phyloP scores from a whole-genome alignment of 64 coral and sea anemone genomes.

The Trachythela sp. region DNA sequence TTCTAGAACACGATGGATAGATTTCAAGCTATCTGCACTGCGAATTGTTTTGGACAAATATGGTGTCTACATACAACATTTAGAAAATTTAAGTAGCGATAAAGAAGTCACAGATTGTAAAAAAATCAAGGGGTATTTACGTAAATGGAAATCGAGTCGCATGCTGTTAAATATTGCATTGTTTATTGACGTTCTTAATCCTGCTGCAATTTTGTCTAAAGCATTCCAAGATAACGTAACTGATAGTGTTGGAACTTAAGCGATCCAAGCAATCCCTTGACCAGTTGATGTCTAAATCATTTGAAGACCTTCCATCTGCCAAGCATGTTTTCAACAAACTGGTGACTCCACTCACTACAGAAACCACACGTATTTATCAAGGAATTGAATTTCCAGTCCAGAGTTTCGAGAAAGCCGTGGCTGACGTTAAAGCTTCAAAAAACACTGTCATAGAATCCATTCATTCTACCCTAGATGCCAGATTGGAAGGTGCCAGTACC shows the following conservation, averaged over 20 bases:
- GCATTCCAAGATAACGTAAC: background rate
- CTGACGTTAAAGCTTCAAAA: constrained; percentile 9
- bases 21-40: background rate
- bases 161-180: constrained; percentile 16
- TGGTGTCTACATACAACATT: constrained; percentile 18
- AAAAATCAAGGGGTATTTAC: background rate
- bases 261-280: background rate
- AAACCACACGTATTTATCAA: background rate
- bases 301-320: background rate
- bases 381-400: background rate
- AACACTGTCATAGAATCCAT: constrained; percentile 1
- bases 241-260: background rate
- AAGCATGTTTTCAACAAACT: background rate
- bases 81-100: constrained; percentile 2
- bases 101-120: background rate
- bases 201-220: constrained; percentile 12
- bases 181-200: background rate
- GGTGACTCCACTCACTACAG: background rate
- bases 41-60: background rate
- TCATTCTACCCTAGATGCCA: background rate
- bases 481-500: background rate
- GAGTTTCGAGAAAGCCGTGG: background rate
- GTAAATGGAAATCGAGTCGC: background rate
- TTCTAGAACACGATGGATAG: constrained; percentile 17
- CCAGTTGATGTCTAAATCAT: background rate